Evolutionary conservation across 2,888 invertebrate species (phyloP).

Genomic region (Copidosoma aretas): DNA sequence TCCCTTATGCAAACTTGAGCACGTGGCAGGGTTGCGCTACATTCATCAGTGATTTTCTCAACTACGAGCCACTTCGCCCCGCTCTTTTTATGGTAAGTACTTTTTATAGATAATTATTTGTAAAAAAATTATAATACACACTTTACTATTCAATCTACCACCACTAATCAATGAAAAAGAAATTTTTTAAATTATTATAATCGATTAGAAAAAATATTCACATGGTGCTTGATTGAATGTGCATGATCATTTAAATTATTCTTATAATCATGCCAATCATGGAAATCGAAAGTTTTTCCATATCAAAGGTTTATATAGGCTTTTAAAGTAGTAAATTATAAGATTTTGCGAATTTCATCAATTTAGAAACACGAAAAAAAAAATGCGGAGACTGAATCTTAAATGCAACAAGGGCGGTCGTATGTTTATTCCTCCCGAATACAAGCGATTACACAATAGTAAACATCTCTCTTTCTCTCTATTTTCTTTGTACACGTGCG

Average conservation of each 20-base stretch:
- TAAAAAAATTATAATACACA: no score
- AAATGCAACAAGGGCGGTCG: slow-evolving; percentile 32
- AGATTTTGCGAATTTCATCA: background rate
- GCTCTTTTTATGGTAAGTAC: slow-evolving; percentile 74
- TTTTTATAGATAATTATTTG: no score
- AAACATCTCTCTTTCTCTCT: background rate
- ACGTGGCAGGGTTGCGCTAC: slow-evolving; percentile 76
- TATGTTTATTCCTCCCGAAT: slow-evolving; percentile 30
- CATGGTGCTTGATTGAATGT: background rate
- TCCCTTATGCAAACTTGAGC: slow-evolving; percentile 74
- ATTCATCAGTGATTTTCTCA: slow-evolving; percentile 80
- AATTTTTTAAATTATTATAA: no score
- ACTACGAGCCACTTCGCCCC: slow-evolving; percentile 68
- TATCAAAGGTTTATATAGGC: background rate
- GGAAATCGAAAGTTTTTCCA: background rate
- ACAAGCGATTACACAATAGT: no score
- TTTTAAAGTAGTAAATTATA: background rate
- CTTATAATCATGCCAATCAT: background rate
- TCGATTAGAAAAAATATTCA: background rate
- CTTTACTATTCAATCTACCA: no score
- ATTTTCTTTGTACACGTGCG: background rate
- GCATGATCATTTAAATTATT: background rate
- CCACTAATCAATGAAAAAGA: no score
- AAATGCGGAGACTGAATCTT: slow-evolving; percentile 16
- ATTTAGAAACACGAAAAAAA: slow-evolving; percentile 3